phyloP scores from a whole-genome alignment of 2,113 vertebrate species.

The Eolophus roseicapilla region DNA sequence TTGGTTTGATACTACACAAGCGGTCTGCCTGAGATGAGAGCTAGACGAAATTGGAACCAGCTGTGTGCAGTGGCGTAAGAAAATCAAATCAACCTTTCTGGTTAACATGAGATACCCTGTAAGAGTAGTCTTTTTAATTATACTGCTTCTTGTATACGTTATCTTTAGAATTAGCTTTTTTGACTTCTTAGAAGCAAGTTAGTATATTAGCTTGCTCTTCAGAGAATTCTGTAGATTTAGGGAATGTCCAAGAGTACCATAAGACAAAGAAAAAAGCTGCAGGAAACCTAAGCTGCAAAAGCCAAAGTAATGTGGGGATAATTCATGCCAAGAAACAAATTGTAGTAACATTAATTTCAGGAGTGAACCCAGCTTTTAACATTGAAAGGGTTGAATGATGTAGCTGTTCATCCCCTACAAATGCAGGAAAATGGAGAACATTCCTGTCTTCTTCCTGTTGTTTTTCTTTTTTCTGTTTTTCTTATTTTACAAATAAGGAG shows the following conservation, averaged over 20 bases:
- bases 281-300: not conserved
- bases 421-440: not conserved
- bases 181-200: not conserved
- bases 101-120: not conserved
- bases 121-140: not conserved
- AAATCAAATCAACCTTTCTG: not conserved
- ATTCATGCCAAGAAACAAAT: conserved; percentile 51
- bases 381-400: not conserved
- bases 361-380: not conserved
- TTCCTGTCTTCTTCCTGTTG: not conserved
- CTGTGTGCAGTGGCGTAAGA: not conserved
- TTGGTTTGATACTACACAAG: not conserved
- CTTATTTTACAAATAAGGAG: not conserved
- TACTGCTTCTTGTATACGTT: not conserved
- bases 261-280: conserved; percentile 28
- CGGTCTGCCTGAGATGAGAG: not conserved
- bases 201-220: not conserved
- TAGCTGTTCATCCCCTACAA: not conserved
- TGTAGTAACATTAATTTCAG: conserved; percentile 35
- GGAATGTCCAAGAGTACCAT: not conserved
- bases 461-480: not conserved
- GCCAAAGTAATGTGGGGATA: not conserved
- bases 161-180: not conserved
- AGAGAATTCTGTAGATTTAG: not conserved
- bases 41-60: not conserved